A percentile compares a stretch with the other conserved stretches of the same genome.
Conservation (phyloP, 1,140 invertebrate species). For the Brachionus rubens region DNA sequence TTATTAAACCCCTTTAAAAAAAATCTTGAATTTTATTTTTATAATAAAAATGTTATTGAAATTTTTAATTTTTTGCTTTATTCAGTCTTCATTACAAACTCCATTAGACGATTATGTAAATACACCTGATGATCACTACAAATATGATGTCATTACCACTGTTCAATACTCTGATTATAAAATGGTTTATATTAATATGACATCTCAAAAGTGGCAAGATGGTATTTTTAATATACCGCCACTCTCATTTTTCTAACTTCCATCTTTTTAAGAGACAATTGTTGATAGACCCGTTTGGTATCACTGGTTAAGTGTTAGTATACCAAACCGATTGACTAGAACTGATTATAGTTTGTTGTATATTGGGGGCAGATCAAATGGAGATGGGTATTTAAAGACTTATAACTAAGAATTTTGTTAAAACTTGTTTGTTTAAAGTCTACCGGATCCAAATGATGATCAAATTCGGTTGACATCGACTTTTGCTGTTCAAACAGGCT, state of each 20-base stretch:
- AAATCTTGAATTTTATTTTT: no score
- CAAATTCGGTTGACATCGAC: conserved; percentile 51
- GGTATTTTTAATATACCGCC: no score
- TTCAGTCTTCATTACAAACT: no score
- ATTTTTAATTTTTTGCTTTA: no score
- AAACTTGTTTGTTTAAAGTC: no score
- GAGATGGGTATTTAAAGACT: background rate
- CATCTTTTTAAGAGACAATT: background rate
- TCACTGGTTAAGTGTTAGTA: conserved; percentile 52
- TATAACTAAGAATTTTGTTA: no score
- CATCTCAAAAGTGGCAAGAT: conserved; percentile 54
- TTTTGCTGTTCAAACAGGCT: conserved; percentile 50
- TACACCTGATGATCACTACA: background rate
- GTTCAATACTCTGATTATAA: conserved; percentile 49
- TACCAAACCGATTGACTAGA: conserved; percentile 51
- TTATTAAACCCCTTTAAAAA: no score
- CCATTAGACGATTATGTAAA: conserved; percentile 47
- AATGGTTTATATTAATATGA: conserved; percentile 52
- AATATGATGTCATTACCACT: conserved; percentile 46
- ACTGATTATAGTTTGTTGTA: conserved; percentile 50
- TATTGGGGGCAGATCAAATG: conserved; percentile 52
- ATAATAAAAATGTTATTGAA: no score
- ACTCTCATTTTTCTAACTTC: no score
- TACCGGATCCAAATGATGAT: conserved; percentile 49
- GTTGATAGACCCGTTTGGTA: conserved; percentile 51